Base-by-base conservation (phyloP, 2,113 vertebrate genomes). In the Propithecus coquereli region DNA sequence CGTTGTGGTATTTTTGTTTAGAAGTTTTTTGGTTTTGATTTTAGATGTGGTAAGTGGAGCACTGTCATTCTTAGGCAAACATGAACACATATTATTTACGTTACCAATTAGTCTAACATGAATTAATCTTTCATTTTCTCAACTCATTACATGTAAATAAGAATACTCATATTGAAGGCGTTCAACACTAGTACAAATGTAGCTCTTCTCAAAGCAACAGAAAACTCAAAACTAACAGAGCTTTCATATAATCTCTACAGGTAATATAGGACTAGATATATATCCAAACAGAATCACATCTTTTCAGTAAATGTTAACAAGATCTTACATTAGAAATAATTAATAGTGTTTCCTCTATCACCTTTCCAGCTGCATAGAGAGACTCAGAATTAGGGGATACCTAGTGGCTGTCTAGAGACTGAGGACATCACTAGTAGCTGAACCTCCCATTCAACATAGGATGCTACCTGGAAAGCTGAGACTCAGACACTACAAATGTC, bases 61-160 rank as follows among this genome's bases (percentile, higher is more conserved):
- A 70, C 16, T 61, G 40, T 52, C 71, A 90, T 71, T 70, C 61
- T 66, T 66, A 66, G 23, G 47, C 23, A 94, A 95, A 79, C 17
- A 66, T 63, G 43, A 52, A 90, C 70, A 59, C 6, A 66, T 22
- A 52, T 93, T 66, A 81, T 92, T 93, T 54, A 82, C 6, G 4
- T 43, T 25, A 89, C 34, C 47, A 83, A 70, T 65, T 77, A 68
- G 13, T 81, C 59, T 34, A 71, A 76, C 83, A 27, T 43, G 93
- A 91, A 79, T 70, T 32, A 93, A 97, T 82, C 30, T 12, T 86
- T 61, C 80, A 77, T 89, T 86, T 59, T 59, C 45, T 89, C 37
- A 73, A 52, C 32, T 40, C 52, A 93, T 45, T 86, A 66, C 22
- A 34, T 71, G 27, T 43, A 91, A 76, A 68, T 85, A 73, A 92